Conservation (phyloP, 2,113 vertebrate genomes). For the Ellobius talpinus region DNA sequence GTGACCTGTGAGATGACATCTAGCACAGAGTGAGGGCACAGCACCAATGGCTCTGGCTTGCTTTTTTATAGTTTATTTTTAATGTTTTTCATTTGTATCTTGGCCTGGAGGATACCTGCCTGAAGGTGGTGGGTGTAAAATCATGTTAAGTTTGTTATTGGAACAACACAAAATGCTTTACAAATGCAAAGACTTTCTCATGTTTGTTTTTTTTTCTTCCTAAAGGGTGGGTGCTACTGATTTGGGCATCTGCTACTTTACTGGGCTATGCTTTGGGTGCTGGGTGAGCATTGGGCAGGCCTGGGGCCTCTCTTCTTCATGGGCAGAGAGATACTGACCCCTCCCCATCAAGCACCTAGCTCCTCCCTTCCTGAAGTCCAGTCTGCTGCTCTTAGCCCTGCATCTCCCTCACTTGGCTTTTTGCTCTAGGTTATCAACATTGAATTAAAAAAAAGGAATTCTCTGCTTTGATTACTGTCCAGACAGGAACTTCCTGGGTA, state of each 20-base stretch:
- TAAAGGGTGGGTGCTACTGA: not conserved
- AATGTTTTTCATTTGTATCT: not conserved
- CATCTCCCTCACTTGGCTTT: not conserved
- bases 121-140: not conserved
- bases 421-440: constrained; percentile 73
- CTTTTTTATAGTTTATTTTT: not conserved
- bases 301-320: not conserved
- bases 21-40: not conserved
- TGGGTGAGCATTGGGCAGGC: not conserved
- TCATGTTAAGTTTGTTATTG: not conserved
- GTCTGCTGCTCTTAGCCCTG: not conserved
- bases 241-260: not conserved
- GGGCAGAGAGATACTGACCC: not conserved
- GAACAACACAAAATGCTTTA: not conserved
- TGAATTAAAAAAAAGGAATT: constrained; percentile 83
- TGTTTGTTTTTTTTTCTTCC: too few species aligned
- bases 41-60: not conserved
- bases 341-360: not conserved
- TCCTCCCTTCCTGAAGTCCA: not conserved
- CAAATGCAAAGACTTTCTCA: not conserved
- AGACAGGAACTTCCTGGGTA: constrained; percentile 83
- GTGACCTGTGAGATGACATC: not conserved
- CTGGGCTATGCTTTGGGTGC: not conserved
- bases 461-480: constrained; percentile 85
- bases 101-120: not conserved